Evolutionary conservation across 1,140 invertebrate species (phyloP).

Genomic region (Anagrus nilaparvatae): DNA sequence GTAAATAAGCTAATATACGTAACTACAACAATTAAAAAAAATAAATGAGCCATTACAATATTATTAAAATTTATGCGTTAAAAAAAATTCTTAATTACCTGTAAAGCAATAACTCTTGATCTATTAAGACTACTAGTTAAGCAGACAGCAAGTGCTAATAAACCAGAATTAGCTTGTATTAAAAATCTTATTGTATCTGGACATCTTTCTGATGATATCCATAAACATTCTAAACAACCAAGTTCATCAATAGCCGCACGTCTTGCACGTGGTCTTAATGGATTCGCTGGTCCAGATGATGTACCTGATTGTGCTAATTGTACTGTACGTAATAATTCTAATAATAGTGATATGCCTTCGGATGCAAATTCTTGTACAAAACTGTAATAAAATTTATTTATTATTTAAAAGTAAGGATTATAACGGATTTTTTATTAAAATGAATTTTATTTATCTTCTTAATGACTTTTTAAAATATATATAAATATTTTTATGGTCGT

Average conservation of each 20-base stretch:
- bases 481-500: too few species aligned
- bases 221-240: slow-evolving; percentile 79
- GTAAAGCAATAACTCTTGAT: slow-evolving; percentile 69
- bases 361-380: slow-evolving; percentile 85
- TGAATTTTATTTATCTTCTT: too few species aligned
- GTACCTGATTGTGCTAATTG: slow-evolving; percentile 60
- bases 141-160: slow-evolving; percentile 78
- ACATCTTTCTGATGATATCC: slow-evolving; percentile 64
- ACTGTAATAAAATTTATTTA: slow-evolving; percentile 42
- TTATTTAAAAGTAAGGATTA: too few species aligned
- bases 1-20: background rate
- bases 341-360: slow-evolving; percentile 68
- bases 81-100: slow-evolving; percentile 45
- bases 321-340: slow-evolving; percentile 75
- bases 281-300: slow-evolving; percentile 27
- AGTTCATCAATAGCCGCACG: slow-evolving; percentile 76
- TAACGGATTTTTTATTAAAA: too few species aligned
- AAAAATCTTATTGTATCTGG: slow-evolving; percentile 62
- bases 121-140: slow-evolving; percentile 78
- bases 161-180: slow-evolving; percentile 66
- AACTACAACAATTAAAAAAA: slow-evolving; percentile 9
- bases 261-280: slow-evolving; percentile 35
- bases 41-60: slow-evolving; percentile 12
- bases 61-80: slow-evolving; percentile 12
- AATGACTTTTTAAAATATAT: too few species aligned